These are phyloP conservation scores for Chelmon rostratus DNA, from an alignment of 2,797 vertebrate genomes.

Conservation along the genomic window DNA sequence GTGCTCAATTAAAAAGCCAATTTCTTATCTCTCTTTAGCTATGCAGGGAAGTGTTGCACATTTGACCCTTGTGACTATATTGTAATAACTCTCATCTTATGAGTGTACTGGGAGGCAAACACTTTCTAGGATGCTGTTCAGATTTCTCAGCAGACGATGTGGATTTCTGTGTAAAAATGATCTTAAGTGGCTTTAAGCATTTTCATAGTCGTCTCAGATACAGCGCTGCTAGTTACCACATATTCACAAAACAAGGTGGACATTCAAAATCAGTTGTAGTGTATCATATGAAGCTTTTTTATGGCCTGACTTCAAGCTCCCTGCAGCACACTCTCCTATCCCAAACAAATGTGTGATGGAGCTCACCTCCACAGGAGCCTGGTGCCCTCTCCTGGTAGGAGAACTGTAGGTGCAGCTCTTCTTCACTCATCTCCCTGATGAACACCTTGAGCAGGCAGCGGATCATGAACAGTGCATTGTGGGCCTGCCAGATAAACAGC, in stretches of 20 bases:
- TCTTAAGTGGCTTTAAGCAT: not conserved
- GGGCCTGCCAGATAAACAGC: slow-evolving; percentile 98
- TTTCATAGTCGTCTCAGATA: not conserved
- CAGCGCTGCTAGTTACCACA: not conserved
- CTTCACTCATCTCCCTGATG: slow-evolving; percentile 93
- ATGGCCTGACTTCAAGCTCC: not conserved
- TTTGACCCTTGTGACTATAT: slow-evolving; percentile 27
- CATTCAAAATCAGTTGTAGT: not conserved
- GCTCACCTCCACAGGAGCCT: slow-evolving; percentile 89
- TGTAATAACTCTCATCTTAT: slow-evolving; percentile 41
- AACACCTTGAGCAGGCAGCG: slow-evolving; percentile 97
- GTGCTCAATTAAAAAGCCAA: slow-evolving; percentile 57
- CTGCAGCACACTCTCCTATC: not conserved
- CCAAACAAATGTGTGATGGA: not conserved
- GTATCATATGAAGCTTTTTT: slow-evolving; percentile 9
- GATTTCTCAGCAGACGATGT: slow-evolving; percentile 6
- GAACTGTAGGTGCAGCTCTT: slow-evolving; percentile 94
- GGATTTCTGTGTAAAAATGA: slow-evolving; percentile 1
- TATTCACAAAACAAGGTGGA: not conserved
- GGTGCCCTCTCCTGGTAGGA: slow-evolving; percentile 91
- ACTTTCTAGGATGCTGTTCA: not conserved
- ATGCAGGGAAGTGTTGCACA: slow-evolving; percentile 19
- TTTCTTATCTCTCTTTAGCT: slow-evolving; percentile 46
- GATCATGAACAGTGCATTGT: slow-evolving; percentile 97
- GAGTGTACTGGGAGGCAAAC: slow-evolving; percentile 2